Percentiles rank a stretch among this genome's conserved stretches.
phyloP scores from a whole-genome alignment of 2,888 invertebrate genomes.

The Trileptium ribeirensis region DNA sequence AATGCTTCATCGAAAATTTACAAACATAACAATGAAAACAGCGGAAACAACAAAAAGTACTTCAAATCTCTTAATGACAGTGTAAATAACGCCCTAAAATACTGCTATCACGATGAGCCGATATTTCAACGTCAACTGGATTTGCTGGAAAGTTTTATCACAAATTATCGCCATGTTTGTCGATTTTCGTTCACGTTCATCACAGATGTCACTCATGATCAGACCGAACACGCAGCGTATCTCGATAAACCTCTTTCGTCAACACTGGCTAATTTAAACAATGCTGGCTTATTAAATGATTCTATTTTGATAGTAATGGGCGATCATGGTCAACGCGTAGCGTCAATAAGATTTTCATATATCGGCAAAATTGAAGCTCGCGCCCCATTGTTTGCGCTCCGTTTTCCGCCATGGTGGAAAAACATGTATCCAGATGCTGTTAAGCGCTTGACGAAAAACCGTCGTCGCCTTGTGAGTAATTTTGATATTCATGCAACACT shows the following conservation, averaged over 20 bases:
- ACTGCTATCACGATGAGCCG: not conserved
- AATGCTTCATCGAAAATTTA: too few species aligned
- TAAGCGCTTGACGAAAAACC: not conserved
- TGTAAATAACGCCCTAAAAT: too few species aligned
- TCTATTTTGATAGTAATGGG: slow-evolving; percentile 44
- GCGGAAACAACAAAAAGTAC: too few species aligned
- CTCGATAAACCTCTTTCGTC: slow-evolving; percentile 62
- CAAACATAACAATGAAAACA: not conserved
- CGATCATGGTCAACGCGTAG: slow-evolving; percentile 54
- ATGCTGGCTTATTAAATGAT: slow-evolving; percentile 24
- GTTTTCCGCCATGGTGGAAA: not conserved
- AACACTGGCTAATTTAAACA: slow-evolving; percentile 30
- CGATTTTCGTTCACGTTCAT: slow-evolving; percentile 80
- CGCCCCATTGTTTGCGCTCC: slow-evolving; percentile 69
- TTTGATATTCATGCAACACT: slow-evolving; percentile 3
- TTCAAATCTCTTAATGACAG: too few species aligned
- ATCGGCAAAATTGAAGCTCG: slow-evolving; percentile 73
- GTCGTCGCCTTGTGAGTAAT: not conserved
- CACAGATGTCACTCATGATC: slow-evolving; percentile 73
- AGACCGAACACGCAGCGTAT: slow-evolving; percentile 67
- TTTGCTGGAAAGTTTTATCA: not conserved
- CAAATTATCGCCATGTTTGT: slow-evolving; percentile 51
- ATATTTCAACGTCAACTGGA: not conserved
- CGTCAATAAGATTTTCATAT: slow-evolving; percentile 48
- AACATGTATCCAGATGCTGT: not conserved